Evolutionary conservation across 2,888 invertebrate genomes (phyloP), one percentile per base, ranked within the genome.

Genomic region (Cephus pulcher): DNA sequence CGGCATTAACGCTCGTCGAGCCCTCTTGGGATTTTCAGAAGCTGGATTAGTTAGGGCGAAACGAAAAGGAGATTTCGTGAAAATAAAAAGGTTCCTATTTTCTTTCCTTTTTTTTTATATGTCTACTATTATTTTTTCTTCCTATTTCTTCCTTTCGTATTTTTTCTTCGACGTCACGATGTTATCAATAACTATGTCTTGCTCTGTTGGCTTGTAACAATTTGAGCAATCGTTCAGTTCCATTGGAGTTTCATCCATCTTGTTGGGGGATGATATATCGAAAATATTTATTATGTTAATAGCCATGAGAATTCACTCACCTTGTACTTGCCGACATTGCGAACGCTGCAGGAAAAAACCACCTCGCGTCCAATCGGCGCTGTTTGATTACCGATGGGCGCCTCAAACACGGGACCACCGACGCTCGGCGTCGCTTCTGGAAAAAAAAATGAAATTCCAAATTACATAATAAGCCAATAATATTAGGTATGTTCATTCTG

Each of bases 291-390:
- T 56, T 56, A 56, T 23, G 40, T 9, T 56, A 23, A 56, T 56
- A 56, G 23, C 23, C 9, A 56, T 23, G 9, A 9, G 4, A 56
- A 56, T 23, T 9, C 9, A 56, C 56, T 74, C 70, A 91, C 91
- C 90, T 88, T 90, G 84, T 88, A 90, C 86, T 89, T 91, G 80
- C 90, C 90, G 34, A 71, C 34, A n/a, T 76, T 75, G 82, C 90
- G 88, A 80, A 91, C 89, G 83, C 89, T 90, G 86, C 91, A 91
- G 79, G 91, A 90, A 84, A 91, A 90, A 80, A 88, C 86, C 79
- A 88, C 90, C 83, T 91, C 91, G 74, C 89, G 88, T 74, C 91
- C 91, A 80, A 90, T 89, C 77, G 91, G 90, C 76, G 90, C 91
- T 75, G 91, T 91, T 84, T 90, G 90, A 86, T 91, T 91, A 81